Conservation (phyloP, 2,797 vertebrate genomes). For the Trachurus trachurus region DNA sequence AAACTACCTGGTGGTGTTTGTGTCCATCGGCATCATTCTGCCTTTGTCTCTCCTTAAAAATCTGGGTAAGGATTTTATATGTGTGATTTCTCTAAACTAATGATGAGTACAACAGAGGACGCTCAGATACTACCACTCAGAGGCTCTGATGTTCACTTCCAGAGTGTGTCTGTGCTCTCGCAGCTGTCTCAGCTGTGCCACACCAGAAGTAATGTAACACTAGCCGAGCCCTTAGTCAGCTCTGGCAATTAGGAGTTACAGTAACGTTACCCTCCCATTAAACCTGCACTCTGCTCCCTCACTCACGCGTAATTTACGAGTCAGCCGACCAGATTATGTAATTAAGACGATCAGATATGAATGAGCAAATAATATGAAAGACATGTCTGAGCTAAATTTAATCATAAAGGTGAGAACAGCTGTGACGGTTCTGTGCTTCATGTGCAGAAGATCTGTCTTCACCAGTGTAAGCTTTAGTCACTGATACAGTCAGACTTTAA, state of each 20-base stretch:
- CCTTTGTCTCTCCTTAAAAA: slow-evolving; percentile 96
- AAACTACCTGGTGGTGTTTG: slow-evolving; percentile 96
- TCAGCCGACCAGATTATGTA: background rate
- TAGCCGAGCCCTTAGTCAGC: slow-evolving; percentile 46
- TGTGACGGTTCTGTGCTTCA: background rate
- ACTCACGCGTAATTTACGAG: slow-evolving; percentile 39
- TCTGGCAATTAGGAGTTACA: slow-evolving; percentile 15
- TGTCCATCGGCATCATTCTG: slow-evolving; percentile 94
- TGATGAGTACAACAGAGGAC: too few relatives aligned
- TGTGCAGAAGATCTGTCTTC: background rate
- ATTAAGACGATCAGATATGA: slow-evolving; percentile 1
- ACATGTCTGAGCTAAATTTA: background rate
- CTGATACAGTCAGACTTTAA: too few relatives aligned
- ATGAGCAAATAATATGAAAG: background rate
- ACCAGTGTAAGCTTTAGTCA: background rate
- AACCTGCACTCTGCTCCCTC: slow-evolving; percentile 27
- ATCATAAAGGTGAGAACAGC: background rate
- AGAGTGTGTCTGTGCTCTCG: background rate
- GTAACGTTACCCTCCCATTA: slow-evolving; percentile 48
- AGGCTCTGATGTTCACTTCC: slow-evolving; percentile 8
- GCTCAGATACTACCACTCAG: too few relatives aligned
- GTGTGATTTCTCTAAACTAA: background rate
- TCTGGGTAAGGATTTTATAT: slow-evolving; percentile 87
- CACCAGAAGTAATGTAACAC: slow-evolving; percentile 35
- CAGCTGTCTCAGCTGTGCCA: slow-evolving; percentile 39